Evolutionary conservation across 2,113 vertebrate genomes (phyloP).

Genomic region (Rattus rattus): DNA sequence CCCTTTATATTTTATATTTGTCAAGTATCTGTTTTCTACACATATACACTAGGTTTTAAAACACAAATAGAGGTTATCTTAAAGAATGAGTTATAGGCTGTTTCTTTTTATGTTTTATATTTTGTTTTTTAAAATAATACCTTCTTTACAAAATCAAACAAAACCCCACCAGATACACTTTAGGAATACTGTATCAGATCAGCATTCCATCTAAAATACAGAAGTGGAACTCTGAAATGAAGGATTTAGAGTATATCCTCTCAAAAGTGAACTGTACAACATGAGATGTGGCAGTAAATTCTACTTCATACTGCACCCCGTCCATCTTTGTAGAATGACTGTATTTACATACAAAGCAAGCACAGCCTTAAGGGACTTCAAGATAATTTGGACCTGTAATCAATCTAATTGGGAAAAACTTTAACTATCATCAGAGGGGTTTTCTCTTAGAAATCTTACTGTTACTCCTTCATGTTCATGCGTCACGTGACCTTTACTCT

Average conservation of each 20-base stretch:
- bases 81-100: not conserved
- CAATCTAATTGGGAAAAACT: not conserved
- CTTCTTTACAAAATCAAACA: not conserved
- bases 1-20: slow-evolving; percentile 13
- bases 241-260: not conserved
- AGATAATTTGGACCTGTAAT: not conserved
- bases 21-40: not conserved
- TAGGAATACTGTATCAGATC: not conserved
- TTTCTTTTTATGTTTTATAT: slow-evolving; percentile 16
- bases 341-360: slow-evolving; percentile 43
- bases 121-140: not conserved
- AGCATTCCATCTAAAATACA: not conserved
- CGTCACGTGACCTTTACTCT: slow-evolving; percentile 83
- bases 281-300: not conserved
- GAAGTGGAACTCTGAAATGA: not conserved
- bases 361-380: slow-evolving; percentile 17
- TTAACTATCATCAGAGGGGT: slow-evolving; percentile 8
- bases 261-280: not conserved
- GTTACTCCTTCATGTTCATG: slow-evolving; percentile 89
- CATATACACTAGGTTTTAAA: slow-evolving; percentile 2
- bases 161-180: not conserved
- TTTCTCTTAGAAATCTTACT: slow-evolving; percentile 88
- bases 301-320: not conserved
- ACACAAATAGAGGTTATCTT: slow-evolving; percentile 12
- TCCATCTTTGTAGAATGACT: slow-evolving; percentile 28